A percentile compares a stretch with the other conserved stretches of the same genome.
These are phyloP conservation scores for Oceanodroma tethys DNA, from an alignment of 2,113 vertebrate genomes.

Conservation along the genomic window DNA sequence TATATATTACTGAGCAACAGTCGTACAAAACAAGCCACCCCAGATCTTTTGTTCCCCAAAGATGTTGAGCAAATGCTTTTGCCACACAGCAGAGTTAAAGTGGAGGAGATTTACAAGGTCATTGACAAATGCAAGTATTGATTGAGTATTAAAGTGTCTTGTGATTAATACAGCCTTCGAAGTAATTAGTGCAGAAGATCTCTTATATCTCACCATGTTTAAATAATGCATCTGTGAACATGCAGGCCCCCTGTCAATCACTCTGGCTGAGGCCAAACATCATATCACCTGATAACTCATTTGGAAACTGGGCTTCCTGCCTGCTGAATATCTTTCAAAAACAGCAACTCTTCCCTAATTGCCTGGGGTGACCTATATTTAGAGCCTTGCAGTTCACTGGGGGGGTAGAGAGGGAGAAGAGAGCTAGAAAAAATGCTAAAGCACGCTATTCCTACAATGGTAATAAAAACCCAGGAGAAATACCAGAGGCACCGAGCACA, in stretches of 20 bases:
- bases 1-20: not conserved
- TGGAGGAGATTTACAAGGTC: conserved; percentile 70
- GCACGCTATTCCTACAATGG: conserved; percentile 27
- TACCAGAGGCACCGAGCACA: not conserved
- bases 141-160: conserved; percentile 75
- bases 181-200: conserved; percentile 68
- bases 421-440: conserved; percentile 28
- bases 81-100: conserved; percentile 27
- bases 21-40: not conserved
- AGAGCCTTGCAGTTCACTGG: conserved; percentile 54
- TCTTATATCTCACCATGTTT: conserved; percentile 64
- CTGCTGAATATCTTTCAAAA: conserved; percentile 70
- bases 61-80: not conserved
- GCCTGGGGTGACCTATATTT: conserved; percentile 75
- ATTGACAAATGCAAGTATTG: conserved; percentile 69
- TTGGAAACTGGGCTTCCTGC: conserved; percentile 78
- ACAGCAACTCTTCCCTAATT: conserved; percentile 73
- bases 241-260: conserved; percentile 74
- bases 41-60: not conserved
- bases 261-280: conserved; percentile 75
- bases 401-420: not conserved
- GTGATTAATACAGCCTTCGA: conserved; percentile 72
- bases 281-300: conserved; percentile 76
- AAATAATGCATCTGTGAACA: conserved; percentile 74
- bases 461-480: conserved; percentile 1